Conservation (phyloP, 2,888 invertebrate species). For the Choreutis nemorana region DNA sequence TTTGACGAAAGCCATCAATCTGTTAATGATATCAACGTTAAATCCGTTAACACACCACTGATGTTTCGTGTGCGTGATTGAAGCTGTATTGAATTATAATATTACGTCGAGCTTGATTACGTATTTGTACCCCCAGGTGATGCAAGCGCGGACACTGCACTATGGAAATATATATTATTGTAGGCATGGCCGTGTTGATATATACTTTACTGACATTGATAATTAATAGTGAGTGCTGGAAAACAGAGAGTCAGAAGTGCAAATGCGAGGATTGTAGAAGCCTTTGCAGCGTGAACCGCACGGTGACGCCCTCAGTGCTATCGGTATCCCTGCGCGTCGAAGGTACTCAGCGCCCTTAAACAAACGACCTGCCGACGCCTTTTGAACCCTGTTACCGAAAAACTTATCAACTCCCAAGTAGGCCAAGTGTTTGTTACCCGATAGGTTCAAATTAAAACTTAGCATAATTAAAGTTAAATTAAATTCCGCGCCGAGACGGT, state of each 20-base stretch:
- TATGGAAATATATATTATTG: conserved; percentile 51
- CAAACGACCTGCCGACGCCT: too few species aligned
- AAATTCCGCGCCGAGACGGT: conserved; percentile 8
- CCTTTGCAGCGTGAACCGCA: conserved; percentile 20
- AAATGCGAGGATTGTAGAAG: conserved; percentile 47
- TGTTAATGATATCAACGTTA: too few species aligned
- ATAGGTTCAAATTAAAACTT: too few species aligned
- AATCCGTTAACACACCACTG: conserved; percentile 22
- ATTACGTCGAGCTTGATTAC: neutral
- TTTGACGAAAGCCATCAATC: too few species aligned
- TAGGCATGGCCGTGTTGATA: conserved; percentile 47
- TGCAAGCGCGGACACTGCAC: conserved; percentile 19
- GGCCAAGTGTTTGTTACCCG: too few species aligned
- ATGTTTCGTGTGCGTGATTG: conserved; percentile 11
- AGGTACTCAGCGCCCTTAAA: conserved; percentile 9
- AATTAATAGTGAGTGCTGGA: conserved; percentile 42
- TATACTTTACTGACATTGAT: conserved; percentile 38
- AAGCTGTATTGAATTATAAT: neutral
- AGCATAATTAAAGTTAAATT: too few species aligned
- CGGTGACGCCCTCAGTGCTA: conserved; percentile 21
- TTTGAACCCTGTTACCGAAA: neutral
- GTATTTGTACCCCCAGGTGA: conserved; percentile 17
- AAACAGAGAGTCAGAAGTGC: conserved; percentile 34
- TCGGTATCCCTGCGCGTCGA: conserved; percentile 44
- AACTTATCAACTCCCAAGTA: neutral